Percentiles rank a stretch among this genome's conserved stretches.
Evolutionary conservation across 2,113 vertebrate species (phyloP).

Genomic region (Malurus alboscapulatus): DNA sequence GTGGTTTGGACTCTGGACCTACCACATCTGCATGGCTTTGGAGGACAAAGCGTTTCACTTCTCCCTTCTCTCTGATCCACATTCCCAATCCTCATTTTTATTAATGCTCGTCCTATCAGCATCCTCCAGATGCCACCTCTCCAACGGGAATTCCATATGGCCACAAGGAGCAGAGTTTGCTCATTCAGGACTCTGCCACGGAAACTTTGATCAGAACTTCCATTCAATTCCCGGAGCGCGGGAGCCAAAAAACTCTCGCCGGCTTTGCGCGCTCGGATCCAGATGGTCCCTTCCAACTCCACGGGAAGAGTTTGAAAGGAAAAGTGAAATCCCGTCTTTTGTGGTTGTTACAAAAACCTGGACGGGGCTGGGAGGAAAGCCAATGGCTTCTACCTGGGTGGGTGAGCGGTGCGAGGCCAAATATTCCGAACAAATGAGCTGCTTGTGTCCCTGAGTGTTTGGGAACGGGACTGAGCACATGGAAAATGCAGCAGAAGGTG

Average conservation of each 20-base stretch:
- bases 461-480: background rate
- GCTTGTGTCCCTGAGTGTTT: background rate
- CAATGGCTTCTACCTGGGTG: background rate
- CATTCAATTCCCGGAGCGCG: background rate
- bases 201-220: slow-evolving; percentile 14
- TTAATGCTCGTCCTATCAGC: background rate
- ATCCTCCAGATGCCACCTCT: background rate
- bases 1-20: no score
- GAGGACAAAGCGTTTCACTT: background rate
- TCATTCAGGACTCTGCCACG: background rate
- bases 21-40: background rate
- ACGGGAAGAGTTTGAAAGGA: background rate
- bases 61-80: background rate
- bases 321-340: background rate
- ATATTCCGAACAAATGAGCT: background rate
- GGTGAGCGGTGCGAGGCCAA: background rate
- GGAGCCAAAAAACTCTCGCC: background rate
- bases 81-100: background rate
- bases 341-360: background rate
- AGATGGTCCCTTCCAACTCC: background rate
- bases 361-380: background rate
- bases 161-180: background rate
- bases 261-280: accelerated
- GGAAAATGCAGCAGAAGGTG: slow-evolving; percentile 20
- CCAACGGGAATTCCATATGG: slow-evolving; percentile 15